Percentiles rank a stretch among this genome's conserved stretches.
Evolutionary conservation across 2,888 invertebrate species (phyloP).

Genomic region (Erebia aethiops): DNA sequence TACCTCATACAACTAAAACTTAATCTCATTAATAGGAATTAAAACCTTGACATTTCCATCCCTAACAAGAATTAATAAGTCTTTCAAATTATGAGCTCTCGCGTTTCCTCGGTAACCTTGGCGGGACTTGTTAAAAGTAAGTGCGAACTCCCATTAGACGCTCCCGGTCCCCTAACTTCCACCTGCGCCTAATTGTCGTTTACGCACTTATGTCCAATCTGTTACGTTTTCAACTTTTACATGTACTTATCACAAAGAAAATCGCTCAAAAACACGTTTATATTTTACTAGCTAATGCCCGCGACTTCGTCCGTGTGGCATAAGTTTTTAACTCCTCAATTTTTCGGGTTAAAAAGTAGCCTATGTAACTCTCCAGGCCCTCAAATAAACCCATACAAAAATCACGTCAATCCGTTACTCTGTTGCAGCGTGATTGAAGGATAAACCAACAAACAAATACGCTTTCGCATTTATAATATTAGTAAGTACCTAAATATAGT

Average conservation of each 20-base stretch:
- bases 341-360: no score
- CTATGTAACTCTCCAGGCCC: no score
- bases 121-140: slow-evolving; percentile 73
- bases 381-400: no score
- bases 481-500: no score
- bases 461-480: no score
- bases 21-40: not conserved
- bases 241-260: not conserved
- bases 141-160: slow-evolving; percentile 56
- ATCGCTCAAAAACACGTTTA: not conserved
- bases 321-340: not conserved
- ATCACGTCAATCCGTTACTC: no score
- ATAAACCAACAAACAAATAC: no score
- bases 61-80: slow-evolving; percentile 26
- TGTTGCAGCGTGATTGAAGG: no score
- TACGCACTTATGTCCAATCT: slow-evolving; percentile 28
- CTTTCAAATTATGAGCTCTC: slow-evolving; percentile 23
- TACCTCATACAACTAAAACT: no score
- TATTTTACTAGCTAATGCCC: not conserved
- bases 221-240: slow-evolving; percentile 6
- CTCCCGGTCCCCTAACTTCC: slow-evolving; percentile 47
- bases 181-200: slow-evolving; percentile 47
- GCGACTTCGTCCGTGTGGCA: not conserved
- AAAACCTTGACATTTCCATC: not conserved
- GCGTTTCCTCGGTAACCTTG: slow-evolving; percentile 37